Evolutionary conservation across 2,888 invertebrate genomes (phyloP).

Genomic region (Biston stratarius): DNA sequence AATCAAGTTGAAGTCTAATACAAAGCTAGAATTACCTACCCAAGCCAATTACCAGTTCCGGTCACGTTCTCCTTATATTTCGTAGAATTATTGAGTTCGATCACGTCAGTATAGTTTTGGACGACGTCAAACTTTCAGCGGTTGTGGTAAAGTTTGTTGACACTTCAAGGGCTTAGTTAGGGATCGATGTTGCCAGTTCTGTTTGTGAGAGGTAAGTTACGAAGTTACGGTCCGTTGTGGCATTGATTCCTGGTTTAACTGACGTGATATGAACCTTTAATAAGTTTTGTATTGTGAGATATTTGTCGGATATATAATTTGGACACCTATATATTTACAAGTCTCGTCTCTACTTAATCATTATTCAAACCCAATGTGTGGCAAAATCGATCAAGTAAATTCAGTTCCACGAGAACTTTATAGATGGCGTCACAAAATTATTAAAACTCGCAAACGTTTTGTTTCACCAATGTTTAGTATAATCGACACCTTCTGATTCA

Average conservation of each 20-base stretch:
- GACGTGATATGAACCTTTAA: constrained; percentile 13
- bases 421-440: too few relatives aligned
- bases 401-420: too few relatives aligned
- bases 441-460: too few relatives aligned
- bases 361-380: too few relatives aligned
- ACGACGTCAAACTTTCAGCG: constrained; percentile 28
- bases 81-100: constrained; percentile 32
- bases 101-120: constrained; percentile 33
- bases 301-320: not conserved
- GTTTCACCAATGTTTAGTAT: too few relatives aligned
- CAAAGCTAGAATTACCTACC: constrained; percentile 7
- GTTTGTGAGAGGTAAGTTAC: constrained; percentile 23
- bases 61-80: constrained; percentile 35
- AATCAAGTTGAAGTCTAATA: not conserved
- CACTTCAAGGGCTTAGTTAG: constrained; percentile 31
- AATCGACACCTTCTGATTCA: too few relatives aligned
- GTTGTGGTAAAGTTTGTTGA: constrained; percentile 30
- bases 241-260: constrained; percentile 18
- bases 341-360: too few relatives aligned
- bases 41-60: constrained; percentile 18
- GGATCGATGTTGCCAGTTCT: constrained; percentile 26
- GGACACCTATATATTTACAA: not conserved
- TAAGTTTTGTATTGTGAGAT: constrained; percentile 7
- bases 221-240: constrained; percentile 17
- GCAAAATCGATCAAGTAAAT: too few relatives aligned